A percentile compares a stretch with the other conserved stretches of the same genome.
Evolutionary conservation across 2,888 invertebrate species (phyloP).

Genomic region (Campaea margaritaria): DNA sequence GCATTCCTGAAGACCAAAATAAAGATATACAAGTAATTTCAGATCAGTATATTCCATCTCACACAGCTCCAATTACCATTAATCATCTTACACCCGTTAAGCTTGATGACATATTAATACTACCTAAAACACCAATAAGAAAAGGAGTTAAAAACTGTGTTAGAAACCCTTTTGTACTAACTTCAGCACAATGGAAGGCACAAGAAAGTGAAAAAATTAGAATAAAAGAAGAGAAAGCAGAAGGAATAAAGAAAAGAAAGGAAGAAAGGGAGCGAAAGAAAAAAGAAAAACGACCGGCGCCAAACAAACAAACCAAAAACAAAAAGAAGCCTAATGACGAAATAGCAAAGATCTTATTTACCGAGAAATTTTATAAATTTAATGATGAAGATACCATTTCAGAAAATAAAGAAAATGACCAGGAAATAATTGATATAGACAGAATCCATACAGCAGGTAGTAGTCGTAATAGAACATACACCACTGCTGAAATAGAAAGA

Average conservation of each 20-base stretch:
- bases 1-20: constrained; percentile 9
- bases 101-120: constrained; percentile 6
- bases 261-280: not conserved
- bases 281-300: not conserved
- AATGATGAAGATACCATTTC: too few relatives aligned
- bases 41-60: not conserved
- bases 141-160: constrained; percentile 1
- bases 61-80: constrained; percentile 3
- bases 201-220: constrained; percentile 11
- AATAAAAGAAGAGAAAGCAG: constrained; percentile 11
- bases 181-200: constrained; percentile 10
- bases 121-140: constrained; percentile 8
- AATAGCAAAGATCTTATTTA: too few relatives aligned
- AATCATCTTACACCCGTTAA: not conserved
- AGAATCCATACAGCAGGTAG: too few relatives aligned
- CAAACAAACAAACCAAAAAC: too few relatives aligned
- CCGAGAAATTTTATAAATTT: too few relatives aligned
- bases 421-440: too few relatives aligned
- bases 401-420: too few relatives aligned
- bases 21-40: constrained; percentile 5
- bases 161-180: constrained; percentile 4
- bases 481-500: too few relatives aligned
- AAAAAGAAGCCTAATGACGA: too few relatives aligned
- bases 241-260: constrained; percentile 7
- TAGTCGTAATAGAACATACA: too few relatives aligned